Percentiles rank a stretch among this genome's conserved stretches.
phyloP scores from a whole-genome alignment of 2,888 invertebrate species.

The Antheraea yamamai region DNA sequence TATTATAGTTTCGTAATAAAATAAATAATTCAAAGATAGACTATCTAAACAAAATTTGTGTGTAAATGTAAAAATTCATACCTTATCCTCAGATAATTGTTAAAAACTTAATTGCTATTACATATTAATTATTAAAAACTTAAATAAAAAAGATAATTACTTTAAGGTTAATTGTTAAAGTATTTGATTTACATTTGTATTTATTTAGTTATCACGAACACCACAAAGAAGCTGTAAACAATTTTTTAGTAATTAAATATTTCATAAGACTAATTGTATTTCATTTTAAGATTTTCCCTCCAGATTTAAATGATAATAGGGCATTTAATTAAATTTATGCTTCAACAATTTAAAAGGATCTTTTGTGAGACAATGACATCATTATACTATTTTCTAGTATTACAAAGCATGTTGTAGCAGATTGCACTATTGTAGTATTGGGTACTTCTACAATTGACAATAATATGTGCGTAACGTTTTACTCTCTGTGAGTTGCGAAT shows the following conservation, averaged over 20 bases:
- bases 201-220: not conserved
- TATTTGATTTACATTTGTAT: no score
- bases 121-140: not conserved
- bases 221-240: conserved; percentile 1
- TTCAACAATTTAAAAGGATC: not conserved
- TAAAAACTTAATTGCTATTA: not conserved
- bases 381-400: not conserved
- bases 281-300: conserved; percentile 4
- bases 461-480: not conserved
- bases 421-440: conserved; percentile 3
- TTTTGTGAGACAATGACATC: not conserved
- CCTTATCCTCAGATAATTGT: not conserved
- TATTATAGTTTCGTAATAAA: not conserved
- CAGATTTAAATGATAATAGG: conserved; percentile 13
- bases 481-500: not conserved
- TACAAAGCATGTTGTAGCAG: conserved; percentile 8
- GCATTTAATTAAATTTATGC: conserved; percentile 4
- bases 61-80: not conserved
- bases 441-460: not conserved
- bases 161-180: not conserved
- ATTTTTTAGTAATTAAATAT: conserved; percentile 1
- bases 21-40: not conserved
- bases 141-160: not conserved
- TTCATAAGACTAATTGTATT: conserved; percentile 7
- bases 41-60: not conserved